phyloP scores from a whole-genome alignment of 2,888 invertebrate genomes.

The Caenorhabditis sp. region DNA sequence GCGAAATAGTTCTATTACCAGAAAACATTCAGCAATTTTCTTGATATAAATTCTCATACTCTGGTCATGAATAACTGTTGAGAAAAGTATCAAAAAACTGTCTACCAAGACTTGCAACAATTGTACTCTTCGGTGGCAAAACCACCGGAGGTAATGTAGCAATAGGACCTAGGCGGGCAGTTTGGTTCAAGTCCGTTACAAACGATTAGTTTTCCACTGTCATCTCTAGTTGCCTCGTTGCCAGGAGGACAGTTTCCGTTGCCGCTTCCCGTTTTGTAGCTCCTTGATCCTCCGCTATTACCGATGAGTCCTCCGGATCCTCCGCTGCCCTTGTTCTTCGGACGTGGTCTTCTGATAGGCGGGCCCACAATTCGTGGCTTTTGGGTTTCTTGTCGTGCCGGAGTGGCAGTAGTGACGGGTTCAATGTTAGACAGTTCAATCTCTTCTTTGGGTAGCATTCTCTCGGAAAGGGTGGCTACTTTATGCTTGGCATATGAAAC shows the following conservation, averaged over 20 bases:
- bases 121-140: conserved; percentile 77
- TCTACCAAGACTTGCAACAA: conserved; percentile 76
- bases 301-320: conserved; percentile 48
- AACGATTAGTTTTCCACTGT: conserved; percentile 66
- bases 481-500: conserved; percentile 68
- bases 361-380: conserved; percentile 74
- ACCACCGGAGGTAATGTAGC: conserved; percentile 77
- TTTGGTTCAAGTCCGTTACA: conserved; percentile 78
- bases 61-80: conserved; percentile 44
- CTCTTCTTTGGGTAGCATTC: conserved; percentile 56
- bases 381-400: conserved; percentile 56
- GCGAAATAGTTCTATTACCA: conserved; percentile 54
- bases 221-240: conserved; percentile 73
- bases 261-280: conserved; percentile 67
- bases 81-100: neutral
- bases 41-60: conserved; percentile 6
- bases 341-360: conserved; percentile 72
- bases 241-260: conserved; percentile 76
- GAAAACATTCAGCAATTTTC: conserved; percentile 18
- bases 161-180: conserved; percentile 78
- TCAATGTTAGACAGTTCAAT: conserved; percentile 39
- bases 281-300: conserved; percentile 52
- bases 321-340: conserved; percentile 58
- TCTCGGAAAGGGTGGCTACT: conserved; percentile 54
- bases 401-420: conserved; percentile 37